Conservation (phyloP, 2,888 invertebrate genomes). For the Lasioglossum figueresi region DNA sequence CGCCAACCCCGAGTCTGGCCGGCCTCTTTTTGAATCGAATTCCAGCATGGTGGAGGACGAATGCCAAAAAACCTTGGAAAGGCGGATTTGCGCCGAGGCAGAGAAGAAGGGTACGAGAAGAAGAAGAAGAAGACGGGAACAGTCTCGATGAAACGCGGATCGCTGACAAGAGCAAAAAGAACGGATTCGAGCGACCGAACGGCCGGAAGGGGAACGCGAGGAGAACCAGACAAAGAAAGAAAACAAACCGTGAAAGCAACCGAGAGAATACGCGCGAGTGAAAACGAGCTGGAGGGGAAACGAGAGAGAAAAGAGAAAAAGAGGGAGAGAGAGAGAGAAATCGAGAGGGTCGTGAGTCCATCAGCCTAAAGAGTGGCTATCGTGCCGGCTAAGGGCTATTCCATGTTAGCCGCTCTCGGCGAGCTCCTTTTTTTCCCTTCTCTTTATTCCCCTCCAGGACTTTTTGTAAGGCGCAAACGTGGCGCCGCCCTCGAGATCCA, state of each 20-base stretch:
- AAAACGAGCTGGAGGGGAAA: not conserved
- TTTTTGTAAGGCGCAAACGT: slow-evolving; percentile 80
- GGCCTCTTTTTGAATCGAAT: not conserved
- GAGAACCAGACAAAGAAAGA: not conserved
- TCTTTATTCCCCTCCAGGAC: slow-evolving; percentile 69
- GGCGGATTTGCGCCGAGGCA: slow-evolving; percentile 14
- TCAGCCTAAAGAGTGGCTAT: slow-evolving; percentile 83
- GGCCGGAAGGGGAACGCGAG: slow-evolving; percentile 1
- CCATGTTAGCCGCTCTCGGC: slow-evolving; percentile 82
- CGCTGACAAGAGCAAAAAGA: slow-evolving; percentile 24
- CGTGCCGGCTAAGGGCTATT: slow-evolving; percentile 83
- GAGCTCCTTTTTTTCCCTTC: slow-evolving; percentile 75
- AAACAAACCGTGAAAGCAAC: not conserved
- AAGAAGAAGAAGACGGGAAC: slow-evolving; percentile 24
- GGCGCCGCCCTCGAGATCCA: slow-evolving; percentile 80
- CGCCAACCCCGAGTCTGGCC: not conserved
- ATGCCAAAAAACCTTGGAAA: slow-evolving; percentile 24
- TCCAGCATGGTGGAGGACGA: not conserved
- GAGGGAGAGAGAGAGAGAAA: slow-evolving; percentile 25
- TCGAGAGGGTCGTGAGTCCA: slow-evolving; percentile 79
- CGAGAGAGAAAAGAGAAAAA: not conserved
- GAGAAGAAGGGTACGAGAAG: slow-evolving; percentile 18
- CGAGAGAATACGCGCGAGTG: slow-evolving; percentile 2
- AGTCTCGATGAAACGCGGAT: slow-evolving; percentile 28
- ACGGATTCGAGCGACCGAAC: slow-evolving; percentile 1